A percentile compares a stretch with the other conserved stretches of the same genome.
Conservation (phyloP, 2,888 invertebrate species). For the Pterostichus madidus region DNA sequence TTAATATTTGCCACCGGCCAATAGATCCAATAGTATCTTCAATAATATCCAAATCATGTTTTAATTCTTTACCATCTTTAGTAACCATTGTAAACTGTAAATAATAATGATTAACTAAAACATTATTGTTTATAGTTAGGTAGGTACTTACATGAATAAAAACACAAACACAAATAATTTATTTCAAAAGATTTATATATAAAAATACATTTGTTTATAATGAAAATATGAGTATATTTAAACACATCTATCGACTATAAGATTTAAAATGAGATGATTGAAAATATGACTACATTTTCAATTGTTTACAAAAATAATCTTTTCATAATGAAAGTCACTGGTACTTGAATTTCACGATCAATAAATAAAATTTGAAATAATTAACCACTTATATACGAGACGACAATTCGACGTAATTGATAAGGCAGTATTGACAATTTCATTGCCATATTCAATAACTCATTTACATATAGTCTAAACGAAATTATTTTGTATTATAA, state of each 20-base stretch:
- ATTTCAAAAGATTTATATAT: conserved; percentile 30
- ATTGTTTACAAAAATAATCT: conserved; percentile 39
- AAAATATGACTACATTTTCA: neutral
- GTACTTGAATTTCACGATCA: conserved; percentile 14
- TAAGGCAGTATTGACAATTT: conserved; percentile 26
- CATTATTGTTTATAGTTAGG: neutral
- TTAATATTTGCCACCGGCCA: conserved; percentile 81
- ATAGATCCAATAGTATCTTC: conserved; percentile 78
- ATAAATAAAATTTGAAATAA: neutral
- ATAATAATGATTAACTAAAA: neutral
- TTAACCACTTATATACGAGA: conserved; percentile 7
- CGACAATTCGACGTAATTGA: conserved; percentile 13
- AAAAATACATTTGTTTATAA: conserved; percentile 36
- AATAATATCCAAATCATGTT: conserved; percentile 73
- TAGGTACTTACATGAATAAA: conserved; percentile 28
- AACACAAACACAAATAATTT: neutral
- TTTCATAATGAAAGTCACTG: conserved; percentile 5
- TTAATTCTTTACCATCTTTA: neutral
- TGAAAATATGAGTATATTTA: conserved; percentile 5
- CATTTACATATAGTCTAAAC: conserved; percentile 6
- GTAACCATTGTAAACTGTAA: neutral
- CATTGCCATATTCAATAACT: neutral
- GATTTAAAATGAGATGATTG: conserved; percentile 17
- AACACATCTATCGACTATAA: conserved; percentile 18
- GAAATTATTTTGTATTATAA: neutral